Base-by-base conservation (phyloP, 1,140 invertebrate genomes). In the Philotrypesis tridentata region DNA sequence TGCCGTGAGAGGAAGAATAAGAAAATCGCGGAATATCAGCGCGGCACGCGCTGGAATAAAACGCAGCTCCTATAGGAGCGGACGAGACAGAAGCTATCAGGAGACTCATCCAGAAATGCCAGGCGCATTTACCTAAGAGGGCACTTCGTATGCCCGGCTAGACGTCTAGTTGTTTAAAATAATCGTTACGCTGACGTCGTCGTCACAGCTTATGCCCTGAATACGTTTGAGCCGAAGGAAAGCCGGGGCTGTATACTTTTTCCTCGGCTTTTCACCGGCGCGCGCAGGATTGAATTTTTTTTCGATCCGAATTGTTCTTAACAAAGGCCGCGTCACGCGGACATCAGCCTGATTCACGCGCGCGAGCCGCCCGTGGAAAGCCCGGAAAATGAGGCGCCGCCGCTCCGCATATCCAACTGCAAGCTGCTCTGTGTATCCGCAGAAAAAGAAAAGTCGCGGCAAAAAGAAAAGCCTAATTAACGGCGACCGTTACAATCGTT, bases 111-210 rank as follows among this genome's bases (percentile, higher is more conserved):
- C 40, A 40, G 70, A 33, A 70, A 85, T 70, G 40, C 68, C 61
- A 40, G 81, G 79, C 73, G 84, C 87, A 90, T 90, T 91, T 90
- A 87, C 86, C 78, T 90, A 90, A 90, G 86, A 88, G 86, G 80
- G 85, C 80, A 90, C 88, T 91, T 90, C 89, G 88, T 90, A 90
- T 90, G 90, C 90, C 80, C 74, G 70, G 75, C 40, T n/a, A 80
- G n/a, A 82, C 63, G 85, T 71, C 70, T 71, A 84, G 84, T 87
- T 89, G 82, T 90, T 90, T 88, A 87, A 89, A 89, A 89, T 90
- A 90, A 91, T 91, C 88, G 88, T 88, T 90, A 88, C 73, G 75
- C 33, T 82, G 80, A 80, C 75, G 75, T 79, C 76, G 67, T 9
- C 75, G 75, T 79, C 76, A 60, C 23, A 29, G 43, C 80, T n/a